Evolutionary conservation across 2,113 vertebrate genomes (phyloP).

Genomic region (Condylura cristata): DNA sequence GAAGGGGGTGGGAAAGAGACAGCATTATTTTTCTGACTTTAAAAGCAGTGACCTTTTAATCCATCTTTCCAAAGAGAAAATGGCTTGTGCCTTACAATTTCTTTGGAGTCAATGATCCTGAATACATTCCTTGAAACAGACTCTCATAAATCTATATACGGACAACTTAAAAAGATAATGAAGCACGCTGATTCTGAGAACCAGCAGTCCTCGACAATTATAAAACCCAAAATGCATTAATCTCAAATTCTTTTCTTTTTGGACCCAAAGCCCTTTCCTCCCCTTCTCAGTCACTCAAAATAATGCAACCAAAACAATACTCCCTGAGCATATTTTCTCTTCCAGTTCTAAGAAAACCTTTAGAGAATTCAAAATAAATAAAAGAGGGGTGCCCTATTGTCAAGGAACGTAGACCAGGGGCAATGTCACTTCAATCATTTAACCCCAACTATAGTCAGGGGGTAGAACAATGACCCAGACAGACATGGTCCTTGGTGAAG

Average conservation of each 20-base stretch:
- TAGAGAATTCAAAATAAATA: not conserved
- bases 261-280: not conserved
- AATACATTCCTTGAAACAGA: constrained; percentile 6
- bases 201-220: not conserved
- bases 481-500: not conserved
- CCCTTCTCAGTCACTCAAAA: not conserved
- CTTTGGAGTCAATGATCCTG: constrained; percentile 39
- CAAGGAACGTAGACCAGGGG: not conserved
- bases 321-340: not conserved
- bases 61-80: constrained; percentile 42
- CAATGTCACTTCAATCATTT: not conserved
- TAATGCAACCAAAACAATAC: not conserved
- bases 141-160: not conserved
- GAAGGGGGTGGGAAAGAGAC: not conserved
- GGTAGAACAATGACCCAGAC: not conserved
- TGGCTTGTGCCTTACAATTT: not conserved
- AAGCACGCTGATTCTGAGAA: not conserved
- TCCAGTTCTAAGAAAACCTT: not conserved
- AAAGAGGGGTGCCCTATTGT: not conserved
- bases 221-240: not conserved
- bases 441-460: not conserved
- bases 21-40: constrained; percentile 9
- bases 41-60: constrained; percentile 57
- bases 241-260: not conserved
- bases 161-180: constrained; percentile 5